These are phyloP conservation scores for Xanthorhoe designata DNA, from an alignment of 2,888 invertebrate species.

Conservation along the genomic window DNA sequence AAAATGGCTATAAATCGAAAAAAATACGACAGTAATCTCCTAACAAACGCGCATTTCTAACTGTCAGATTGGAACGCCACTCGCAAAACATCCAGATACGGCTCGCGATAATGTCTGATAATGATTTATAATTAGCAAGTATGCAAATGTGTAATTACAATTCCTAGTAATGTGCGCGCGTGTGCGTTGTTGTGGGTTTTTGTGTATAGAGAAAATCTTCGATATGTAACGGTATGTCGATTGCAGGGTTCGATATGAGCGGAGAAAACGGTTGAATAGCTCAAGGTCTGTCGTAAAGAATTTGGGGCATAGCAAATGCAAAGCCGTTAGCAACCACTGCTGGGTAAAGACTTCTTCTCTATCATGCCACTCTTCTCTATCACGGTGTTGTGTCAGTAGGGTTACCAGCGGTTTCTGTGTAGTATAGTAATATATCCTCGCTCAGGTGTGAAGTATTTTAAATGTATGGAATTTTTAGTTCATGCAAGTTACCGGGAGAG, in stretches of 20 bases:
- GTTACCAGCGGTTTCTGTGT: too few relatives aligned
- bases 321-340: too few relatives aligned
- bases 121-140: constrained; percentile 51
- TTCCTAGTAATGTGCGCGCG: constrained; percentile 57
- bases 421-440: too few relatives aligned
- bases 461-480: too few relatives aligned
- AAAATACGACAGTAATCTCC: constrained; percentile 17
- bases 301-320: too few relatives aligned
- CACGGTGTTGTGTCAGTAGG: too few relatives aligned
- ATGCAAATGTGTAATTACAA: constrained; percentile 61
- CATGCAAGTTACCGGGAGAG: too few relatives aligned
- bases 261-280: constrained; percentile 5
- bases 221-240: constrained; percentile 47
- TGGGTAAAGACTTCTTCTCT: too few relatives aligned
- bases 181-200: constrained; percentile 48
- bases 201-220: constrained; percentile 62
- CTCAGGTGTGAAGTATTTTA: too few relatives aligned
- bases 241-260: constrained; percentile 38
- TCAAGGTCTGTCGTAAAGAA: too few relatives aligned
- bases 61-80: constrained; percentile 23
- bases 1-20: constrained; percentile 2
- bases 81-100: constrained; percentile 19
- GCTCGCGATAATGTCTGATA: constrained; percentile 41
- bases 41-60: constrained; percentile 16
- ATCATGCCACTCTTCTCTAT: too few relatives aligned